A percentile compares a stretch with the other conserved stretches of the same genome.
phyloP scores from a whole-genome alignment of 2,113 vertebrate species.

The Sprattus sprattus region DNA sequence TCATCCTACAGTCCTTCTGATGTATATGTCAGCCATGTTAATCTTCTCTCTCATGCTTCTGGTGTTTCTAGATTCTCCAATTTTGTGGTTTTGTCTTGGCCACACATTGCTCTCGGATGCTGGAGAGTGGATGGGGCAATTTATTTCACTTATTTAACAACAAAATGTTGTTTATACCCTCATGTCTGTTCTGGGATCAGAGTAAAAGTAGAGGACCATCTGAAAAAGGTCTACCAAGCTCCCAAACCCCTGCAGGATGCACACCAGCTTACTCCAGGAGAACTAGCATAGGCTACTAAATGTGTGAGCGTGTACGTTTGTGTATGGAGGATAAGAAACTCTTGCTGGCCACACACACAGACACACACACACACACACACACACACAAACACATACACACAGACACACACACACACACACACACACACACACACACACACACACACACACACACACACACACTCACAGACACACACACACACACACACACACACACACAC shows the following conservation, averaged over 20 bases:
- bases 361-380: constrained; percentile 15
- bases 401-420: constrained; percentile 18
- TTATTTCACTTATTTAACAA: too few species aligned
- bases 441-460: not conserved
- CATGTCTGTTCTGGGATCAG: not conserved
- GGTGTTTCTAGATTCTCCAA: too few species aligned
- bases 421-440: constrained; percentile 8
- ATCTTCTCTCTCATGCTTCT: too few species aligned
- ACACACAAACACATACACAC: not conserved
- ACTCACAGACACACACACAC: not conserved
- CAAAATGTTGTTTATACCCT: not conserved
- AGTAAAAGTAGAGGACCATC: not conserved
- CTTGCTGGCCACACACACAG: not conserved
- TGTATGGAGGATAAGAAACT: not conserved
- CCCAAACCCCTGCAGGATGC: too few species aligned
- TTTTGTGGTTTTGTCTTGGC: too few species aligned
- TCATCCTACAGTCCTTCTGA: too few species aligned
- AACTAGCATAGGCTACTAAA: too few species aligned
- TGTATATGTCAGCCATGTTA: too few species aligned
- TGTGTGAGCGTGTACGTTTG: too few species aligned
- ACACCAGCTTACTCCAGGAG: too few species aligned
- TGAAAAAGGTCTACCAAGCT: not conserved
- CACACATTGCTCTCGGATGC: too few species aligned
- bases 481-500: not conserved
- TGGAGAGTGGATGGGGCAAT: too few species aligned